Evolutionary conservation across 2,888 invertebrate species (phyloP).

Genomic region (Sphaerophoria rueppellii): DNA sequence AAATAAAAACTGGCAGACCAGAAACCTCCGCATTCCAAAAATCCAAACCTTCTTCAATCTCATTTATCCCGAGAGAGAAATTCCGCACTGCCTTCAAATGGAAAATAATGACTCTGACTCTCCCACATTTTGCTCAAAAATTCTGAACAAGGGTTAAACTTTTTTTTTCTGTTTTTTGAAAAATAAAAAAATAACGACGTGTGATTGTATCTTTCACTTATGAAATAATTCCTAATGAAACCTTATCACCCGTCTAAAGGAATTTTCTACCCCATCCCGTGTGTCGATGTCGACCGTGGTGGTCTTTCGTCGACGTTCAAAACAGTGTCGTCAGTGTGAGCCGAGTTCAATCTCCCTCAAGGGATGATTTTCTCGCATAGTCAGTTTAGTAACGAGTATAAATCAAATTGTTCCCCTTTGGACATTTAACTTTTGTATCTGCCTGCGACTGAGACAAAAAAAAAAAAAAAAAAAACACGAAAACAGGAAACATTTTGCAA

Average conservation of each 20-base stretch:
- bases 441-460: slow-evolving; percentile 10
- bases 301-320: neutral
- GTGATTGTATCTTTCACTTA: slow-evolving; percentile 53
- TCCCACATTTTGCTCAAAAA: slow-evolving; percentile 6
- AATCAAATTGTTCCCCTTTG: slow-evolving; percentile 65
- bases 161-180: neutral
- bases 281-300: neutral
- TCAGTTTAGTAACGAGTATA: slow-evolving; percentile 55
- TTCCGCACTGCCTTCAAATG: slow-evolving; percentile 32
- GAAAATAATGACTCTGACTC: slow-evolving; percentile 35
- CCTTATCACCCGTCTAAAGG: slow-evolving; percentile 52
- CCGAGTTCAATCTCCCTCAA: slow-evolving; percentile 9
- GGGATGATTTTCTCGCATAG: slow-evolving; percentile 51
- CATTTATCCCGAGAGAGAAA: neutral
- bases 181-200: slow-evolving; percentile 30
- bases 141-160: slow-evolving; percentile 44
- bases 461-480: slow-evolving; percentile 20
- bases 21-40: neutral
- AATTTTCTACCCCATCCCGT: neutral
- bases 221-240: slow-evolving; percentile 61
- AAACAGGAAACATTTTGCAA: slow-evolving; percentile 18
- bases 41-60: slow-evolving; percentile 25
- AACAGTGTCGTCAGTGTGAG: neutral
- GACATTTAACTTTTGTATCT: slow-evolving; percentile 63
- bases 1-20: neutral